Percentiles rank a stretch among this genome's conserved stretches.
phyloP scores from a whole-genome alignment of 2,888 invertebrate species.

The Leucozona laternaria region DNA sequence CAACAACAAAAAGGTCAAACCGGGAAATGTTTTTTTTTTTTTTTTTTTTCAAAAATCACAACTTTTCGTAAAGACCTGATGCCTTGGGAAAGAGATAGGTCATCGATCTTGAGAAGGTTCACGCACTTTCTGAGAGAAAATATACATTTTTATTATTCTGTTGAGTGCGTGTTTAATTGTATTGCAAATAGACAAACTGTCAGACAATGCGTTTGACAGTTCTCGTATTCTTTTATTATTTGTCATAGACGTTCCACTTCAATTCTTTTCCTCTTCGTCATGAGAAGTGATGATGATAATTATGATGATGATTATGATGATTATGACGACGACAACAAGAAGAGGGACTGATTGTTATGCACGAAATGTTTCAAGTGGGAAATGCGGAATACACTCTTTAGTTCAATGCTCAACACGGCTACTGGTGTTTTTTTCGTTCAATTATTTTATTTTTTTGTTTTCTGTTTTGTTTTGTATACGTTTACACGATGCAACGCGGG shows the following conservation, averaged over 20 bases:
- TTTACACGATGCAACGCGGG: slow-evolving; percentile 47
- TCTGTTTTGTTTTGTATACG: slow-evolving; percentile 31
- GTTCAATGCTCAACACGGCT: slow-evolving; percentile 65
- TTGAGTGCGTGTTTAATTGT: slow-evolving; percentile 69
- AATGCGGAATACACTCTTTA: slow-evolving; percentile 70
- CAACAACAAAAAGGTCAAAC: slow-evolving; percentile 6
- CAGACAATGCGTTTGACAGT: slow-evolving; percentile 70
- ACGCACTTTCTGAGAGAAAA: slow-evolving; percentile 47
- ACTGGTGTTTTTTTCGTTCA: slow-evolving; percentile 63
- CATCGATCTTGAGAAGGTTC: slow-evolving; percentile 68
- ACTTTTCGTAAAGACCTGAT: slow-evolving; percentile 16
- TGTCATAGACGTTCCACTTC: slow-evolving; percentile 50
- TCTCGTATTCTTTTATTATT: slow-evolving; percentile 35
- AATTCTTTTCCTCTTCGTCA: slow-evolving; percentile 39
- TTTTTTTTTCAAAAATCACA: neutral
- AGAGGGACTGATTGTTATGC: slow-evolving; percentile 73
- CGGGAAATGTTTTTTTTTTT: neutral
- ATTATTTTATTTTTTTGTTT: slow-evolving; percentile 1
- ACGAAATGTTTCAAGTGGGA: slow-evolving; percentile 75
- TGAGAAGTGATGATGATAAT: slow-evolving; percentile 31
- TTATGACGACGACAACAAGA: slow-evolving; percentile 44
- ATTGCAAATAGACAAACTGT: slow-evolving; percentile 75
- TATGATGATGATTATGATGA: slow-evolving; percentile 32
- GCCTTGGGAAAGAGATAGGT: slow-evolving; percentile 39
- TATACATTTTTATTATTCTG: slow-evolving; percentile 44